Conservation (phyloP, 1,140 invertebrate species). For the Camponotus pennsylvanicus region DNA sequence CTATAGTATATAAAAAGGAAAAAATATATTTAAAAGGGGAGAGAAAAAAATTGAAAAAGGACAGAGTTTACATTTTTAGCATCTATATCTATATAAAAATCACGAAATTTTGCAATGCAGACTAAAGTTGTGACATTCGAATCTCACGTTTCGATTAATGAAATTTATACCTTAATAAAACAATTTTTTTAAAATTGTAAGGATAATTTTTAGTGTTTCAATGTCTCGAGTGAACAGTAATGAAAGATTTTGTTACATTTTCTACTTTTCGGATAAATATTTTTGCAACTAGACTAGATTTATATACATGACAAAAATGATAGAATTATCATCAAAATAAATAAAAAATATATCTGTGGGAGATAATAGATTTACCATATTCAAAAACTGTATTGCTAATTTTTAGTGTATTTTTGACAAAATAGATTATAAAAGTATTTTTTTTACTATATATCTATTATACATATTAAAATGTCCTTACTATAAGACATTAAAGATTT, state of each 20-base stretch:
- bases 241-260: neutral
- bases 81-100: neutral
- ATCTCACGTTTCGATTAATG: neutral
- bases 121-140: neutral
- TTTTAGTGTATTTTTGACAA: neutral
- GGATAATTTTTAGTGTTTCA: neutral
- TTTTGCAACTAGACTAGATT: conserved; percentile 18
- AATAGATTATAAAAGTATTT: neutral
- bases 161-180: neutral
- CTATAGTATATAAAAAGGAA: neutral
- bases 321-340: neutral
- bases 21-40: neutral
- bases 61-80: conserved; percentile 10
- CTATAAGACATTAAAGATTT: neutral
- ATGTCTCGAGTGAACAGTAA: neutral
- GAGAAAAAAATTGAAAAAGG: neutral
- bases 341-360: neutral
- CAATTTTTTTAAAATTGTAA: neutral
- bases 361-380: conserved; percentile 15
- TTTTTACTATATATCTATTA: neutral
- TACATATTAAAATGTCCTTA: neutral
- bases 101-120: neutral
- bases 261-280: conserved; percentile 28
- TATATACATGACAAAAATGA: neutral
- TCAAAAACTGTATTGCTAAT: neutral